Percentiles rank a stretch among this genome's conserved stretches.
phyloP scores from a whole-genome alignment of 2,113 vertebrate genomes.

The Oncorhynchus nerka region DNA sequence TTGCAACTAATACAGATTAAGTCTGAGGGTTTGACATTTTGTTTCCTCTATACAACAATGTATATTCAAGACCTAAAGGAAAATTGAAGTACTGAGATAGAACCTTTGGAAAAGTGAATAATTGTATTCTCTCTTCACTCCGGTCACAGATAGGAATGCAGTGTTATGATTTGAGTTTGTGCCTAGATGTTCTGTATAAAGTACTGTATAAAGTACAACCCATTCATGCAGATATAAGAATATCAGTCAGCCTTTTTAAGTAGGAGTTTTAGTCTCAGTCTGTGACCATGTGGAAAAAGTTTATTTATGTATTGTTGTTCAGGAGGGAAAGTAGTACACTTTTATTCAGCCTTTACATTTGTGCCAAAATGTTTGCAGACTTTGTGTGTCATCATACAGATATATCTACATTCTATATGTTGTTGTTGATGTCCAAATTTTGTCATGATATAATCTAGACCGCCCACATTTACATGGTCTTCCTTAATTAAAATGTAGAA shows the following conservation, averaged over 20 bases:
- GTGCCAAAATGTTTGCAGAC: constrained; percentile 77
- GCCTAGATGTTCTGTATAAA: constrained; percentile 73
- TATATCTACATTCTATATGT: constrained; percentile 57
- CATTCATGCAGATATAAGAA: constrained; percentile 64
- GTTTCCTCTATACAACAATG: not conserved
- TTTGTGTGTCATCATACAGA: constrained; percentile 58
- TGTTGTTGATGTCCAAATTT: constrained; percentile 39
- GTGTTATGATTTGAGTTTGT: constrained; percentile 60
- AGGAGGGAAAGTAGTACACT: constrained; percentile 34
- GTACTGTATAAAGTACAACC: constrained; percentile 65
- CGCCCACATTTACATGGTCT: constrained; percentile 30
- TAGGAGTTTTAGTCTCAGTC: constrained; percentile 64
- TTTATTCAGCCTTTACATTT: constrained; percentile 72
- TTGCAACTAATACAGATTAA: constrained; percentile 4
- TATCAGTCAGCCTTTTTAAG: constrained; percentile 61
- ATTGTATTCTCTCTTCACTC: constrained; percentile 42
- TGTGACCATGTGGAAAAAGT: constrained; percentile 67
- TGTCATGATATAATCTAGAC: constrained; percentile 53
- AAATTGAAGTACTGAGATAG: constrained; percentile 5
- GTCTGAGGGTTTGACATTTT: not conserved
- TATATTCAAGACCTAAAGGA: constrained; percentile 17
- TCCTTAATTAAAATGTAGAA: constrained; percentile 21
- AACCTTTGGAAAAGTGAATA: constrained; percentile 7
- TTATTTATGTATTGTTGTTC: constrained; percentile 62
- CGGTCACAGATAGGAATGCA: constrained; percentile 48